These are phyloP conservation scores for Synanthedon formicaeformis DNA, from an alignment of 2,888 invertebrate species.

Conservation along the genomic window DNA sequence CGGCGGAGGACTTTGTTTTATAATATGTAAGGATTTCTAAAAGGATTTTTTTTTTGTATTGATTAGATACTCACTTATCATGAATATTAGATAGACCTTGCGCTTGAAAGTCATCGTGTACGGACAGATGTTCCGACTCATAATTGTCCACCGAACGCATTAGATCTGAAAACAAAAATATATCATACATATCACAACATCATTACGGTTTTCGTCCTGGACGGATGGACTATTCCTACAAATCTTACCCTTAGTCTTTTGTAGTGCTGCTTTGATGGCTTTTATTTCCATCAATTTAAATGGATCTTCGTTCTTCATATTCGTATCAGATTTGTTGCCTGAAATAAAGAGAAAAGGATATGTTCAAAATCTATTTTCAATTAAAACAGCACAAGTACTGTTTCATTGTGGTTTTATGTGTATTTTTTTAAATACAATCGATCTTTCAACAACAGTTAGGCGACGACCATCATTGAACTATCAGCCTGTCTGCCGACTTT, in stretches of 20 bases:
- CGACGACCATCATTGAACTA: no score
- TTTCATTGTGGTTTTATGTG: not conserved
- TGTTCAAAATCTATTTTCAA: not conserved
- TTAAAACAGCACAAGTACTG: not conserved
- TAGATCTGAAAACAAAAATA: conserved; percentile 31
- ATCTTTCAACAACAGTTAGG: no score
- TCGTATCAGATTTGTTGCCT: conserved; percentile 48
- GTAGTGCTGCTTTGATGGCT: conserved; percentile 58
- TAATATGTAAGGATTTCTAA: no score
- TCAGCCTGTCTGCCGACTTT: no score
- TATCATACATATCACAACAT: no score
- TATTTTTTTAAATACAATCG: not conserved
- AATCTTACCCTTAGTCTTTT: conserved; percentile 53
- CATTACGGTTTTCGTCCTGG: no score
- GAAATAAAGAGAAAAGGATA: conserved; percentile 4
- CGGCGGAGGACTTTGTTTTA: no score
- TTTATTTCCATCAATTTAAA: conserved; percentile 64
- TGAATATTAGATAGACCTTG: conserved; percentile 53
- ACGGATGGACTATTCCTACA: no score
- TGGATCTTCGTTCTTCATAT: conserved; percentile 60
- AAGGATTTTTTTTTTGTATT: no score
- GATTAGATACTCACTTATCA: conserved; percentile 40
- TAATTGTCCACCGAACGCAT: conserved; percentile 63
- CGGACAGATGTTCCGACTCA: conserved; percentile 42
- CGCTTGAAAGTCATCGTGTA: conserved; percentile 48